Evolutionary conservation across 2,113 vertebrate genomes (phyloP), one percentile per base, ranked within the genome.

Genomic region (Cheirogaleus medius): DNA sequence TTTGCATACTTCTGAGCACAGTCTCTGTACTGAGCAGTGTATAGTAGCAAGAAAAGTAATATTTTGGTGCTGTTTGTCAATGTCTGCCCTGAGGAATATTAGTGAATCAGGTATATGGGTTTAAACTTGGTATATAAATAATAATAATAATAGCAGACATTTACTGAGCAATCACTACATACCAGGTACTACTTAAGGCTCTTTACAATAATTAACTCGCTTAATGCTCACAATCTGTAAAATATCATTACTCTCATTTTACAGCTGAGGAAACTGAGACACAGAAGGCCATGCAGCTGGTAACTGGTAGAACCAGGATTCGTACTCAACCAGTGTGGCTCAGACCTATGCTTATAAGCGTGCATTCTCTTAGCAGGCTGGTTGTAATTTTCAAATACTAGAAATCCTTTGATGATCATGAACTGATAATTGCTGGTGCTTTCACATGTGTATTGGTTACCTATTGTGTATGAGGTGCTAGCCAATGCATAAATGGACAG

Each of bases 331-430:
- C 29, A 0, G 0, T 3, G 10, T 56, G 47, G 23, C 23, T 74
- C 5, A 60, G n/a, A 63, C 18, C 58, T 39, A 8, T 42, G 68
- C 20, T 27, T 27, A 3, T 6, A 20, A 66, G 37, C 25, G 17
- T 25, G 54, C 73, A 42, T 71, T 76, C 81, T 47, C 81, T 90
- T 34, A 64, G 23, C 32, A 34, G 69, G 6, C 44, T 77, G n/a
- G 87, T 49, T 66, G 76, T 52, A 37, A 85, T 94, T 96, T 96
- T 93, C 80, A 47, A 56, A 64, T 90, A 68, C 87, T 71, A 64
- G 84, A 76, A 80, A 78, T 89, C 56, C 87, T 96, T 93, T 44
- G 20, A 32, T 34, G 69, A 90, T 90, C 73, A 49, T 73, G 90
- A 85, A 94, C 81, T 77, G 81, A 44, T 73, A 69, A 47, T 54